phyloP scores from a whole-genome alignment of 2,888 invertebrate genomes.

The Eueremaeus valkanovi region DNA sequence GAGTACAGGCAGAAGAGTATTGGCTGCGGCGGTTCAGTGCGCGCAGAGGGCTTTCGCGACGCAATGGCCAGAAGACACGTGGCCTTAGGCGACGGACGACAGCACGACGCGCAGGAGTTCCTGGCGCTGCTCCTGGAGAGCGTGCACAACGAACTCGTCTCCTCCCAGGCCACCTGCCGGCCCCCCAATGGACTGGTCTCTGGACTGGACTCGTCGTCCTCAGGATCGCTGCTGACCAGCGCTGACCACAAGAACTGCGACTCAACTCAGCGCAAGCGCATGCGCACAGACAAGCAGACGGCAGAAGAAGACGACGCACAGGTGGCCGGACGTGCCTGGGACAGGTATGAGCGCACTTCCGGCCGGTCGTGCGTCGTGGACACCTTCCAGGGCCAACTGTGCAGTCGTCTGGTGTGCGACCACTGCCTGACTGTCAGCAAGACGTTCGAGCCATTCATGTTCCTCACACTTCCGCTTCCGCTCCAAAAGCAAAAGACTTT shows the following conservation, averaged over 20 bases:
- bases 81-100: constrained; percentile 45
- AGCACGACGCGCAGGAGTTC: constrained; percentile 67
- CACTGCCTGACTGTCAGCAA: constrained; percentile 61
- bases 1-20: too few relatives aligned
- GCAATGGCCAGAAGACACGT: constrained; percentile 22
- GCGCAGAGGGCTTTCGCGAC: constrained; percentile 14
- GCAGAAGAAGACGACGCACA: constrained; percentile 39
- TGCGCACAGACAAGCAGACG: background rate
- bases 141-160: constrained; percentile 60
- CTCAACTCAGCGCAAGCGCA: too few relatives aligned
- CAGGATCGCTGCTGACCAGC: too few relatives aligned
- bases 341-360: constrained; percentile 57
- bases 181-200: too few relatives aligned
- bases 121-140: constrained; percentile 61
- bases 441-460: constrained; percentile 65
- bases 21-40: too few relatives aligned
- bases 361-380: constrained; percentile 61
- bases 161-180: constrained; percentile 45
- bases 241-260: too few relatives aligned
- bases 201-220: too few relatives aligned
- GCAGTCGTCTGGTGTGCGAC: constrained; percentile 62
- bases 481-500: constrained; percentile 62
- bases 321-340: constrained; percentile 56
- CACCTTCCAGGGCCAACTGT: constrained; percentile 64
- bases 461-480: constrained; percentile 63